Evolutionary conservation across 2,797 vertebrate genomes (phyloP).

Genomic region (Diplodus sargus): DNA sequence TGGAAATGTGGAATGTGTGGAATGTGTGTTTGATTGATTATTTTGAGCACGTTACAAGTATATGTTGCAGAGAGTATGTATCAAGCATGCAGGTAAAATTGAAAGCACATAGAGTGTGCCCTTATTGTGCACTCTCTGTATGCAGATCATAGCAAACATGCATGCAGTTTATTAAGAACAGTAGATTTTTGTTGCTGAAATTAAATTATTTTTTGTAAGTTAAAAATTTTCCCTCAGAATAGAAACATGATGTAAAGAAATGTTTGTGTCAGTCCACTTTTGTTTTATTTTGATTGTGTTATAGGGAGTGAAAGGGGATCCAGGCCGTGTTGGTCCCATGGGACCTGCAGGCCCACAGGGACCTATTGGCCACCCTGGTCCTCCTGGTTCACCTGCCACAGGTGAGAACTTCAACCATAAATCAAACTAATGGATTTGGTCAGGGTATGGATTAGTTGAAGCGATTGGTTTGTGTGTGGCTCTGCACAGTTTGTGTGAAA

Average conservation of each 20-base stretch:
- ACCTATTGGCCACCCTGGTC: conserved; percentile 90
- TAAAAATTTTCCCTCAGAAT: not conserved
- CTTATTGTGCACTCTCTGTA: not conserved
- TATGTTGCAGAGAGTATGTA: not conserved
- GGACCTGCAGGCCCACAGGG: conserved; percentile 94
- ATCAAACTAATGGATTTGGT: not conserved
- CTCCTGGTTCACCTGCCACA: conserved; percentile 89
- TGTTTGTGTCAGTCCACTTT: not conserved
- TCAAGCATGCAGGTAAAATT: not conserved
- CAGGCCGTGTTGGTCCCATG: conserved; percentile 85
- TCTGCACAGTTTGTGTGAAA: conserved; percentile 27
- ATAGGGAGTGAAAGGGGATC: conserved; percentile 93
- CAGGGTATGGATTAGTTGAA: not conserved
- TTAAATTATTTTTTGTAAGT: not conserved
- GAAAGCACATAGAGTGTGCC: not conserved
- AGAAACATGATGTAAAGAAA: not conserved
- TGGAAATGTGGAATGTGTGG: not conserved
- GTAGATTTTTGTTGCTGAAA: not conserved
- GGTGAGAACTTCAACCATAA: conserved; percentile 76
- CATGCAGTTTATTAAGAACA: not conserved
- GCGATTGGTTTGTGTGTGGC: not conserved
- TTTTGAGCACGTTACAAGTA: not conserved
- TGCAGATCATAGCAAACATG: not conserved
- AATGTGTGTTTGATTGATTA: not conserved
- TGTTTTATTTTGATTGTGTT: conserved; percentile 43